These are phyloP conservation scores for Tuta absoluta DNA, from an alignment of 2,888 invertebrate species.

Conservation along the genomic window DNA sequence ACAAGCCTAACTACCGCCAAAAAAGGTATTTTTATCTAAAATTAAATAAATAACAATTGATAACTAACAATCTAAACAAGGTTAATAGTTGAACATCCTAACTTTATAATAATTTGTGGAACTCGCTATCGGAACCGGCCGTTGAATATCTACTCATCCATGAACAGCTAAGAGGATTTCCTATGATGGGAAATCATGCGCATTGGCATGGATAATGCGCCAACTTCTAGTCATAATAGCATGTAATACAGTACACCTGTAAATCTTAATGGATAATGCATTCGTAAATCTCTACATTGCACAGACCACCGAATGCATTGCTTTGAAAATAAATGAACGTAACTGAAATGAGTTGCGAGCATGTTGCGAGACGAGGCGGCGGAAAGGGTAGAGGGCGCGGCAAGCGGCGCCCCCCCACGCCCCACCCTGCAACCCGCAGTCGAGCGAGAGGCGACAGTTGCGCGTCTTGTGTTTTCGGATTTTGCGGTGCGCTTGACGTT, in stretches of 20 bases:
- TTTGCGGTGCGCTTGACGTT: slow-evolving; percentile 75
- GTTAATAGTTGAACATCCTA: background rate
- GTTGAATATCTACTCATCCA: slow-evolving; percentile 22
- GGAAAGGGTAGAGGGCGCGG: slow-evolving; percentile 68
- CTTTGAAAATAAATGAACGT: slow-evolving; percentile 65
- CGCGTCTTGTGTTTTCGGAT: slow-evolving; percentile 79
- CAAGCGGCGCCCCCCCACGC: slow-evolving; percentile 42
- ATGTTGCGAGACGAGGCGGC: slow-evolving; percentile 52
- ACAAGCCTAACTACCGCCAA: too few relatives aligned
- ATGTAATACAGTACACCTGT: slow-evolving; percentile 32
- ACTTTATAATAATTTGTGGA: background rate
- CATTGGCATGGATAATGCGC: slow-evolving; percentile 10
- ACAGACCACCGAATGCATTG: slow-evolving; percentile 41
- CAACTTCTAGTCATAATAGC: slow-evolving; percentile 18
- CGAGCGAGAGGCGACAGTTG: slow-evolving; percentile 77
- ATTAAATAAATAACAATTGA: background rate
- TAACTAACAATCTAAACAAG: background rate
- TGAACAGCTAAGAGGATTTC: slow-evolving; percentile 22
- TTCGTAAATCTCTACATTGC: slow-evolving; percentile 38
- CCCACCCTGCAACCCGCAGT: slow-evolving; percentile 61
- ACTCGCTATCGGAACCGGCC: slow-evolving; percentile 1
- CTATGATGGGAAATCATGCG: slow-evolving; percentile 23
- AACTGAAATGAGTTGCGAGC: slow-evolving; percentile 68
- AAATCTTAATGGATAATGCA: slow-evolving; percentile 35
- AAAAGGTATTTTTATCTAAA: background rate